A percentile compares a stretch with the other conserved stretches of the same genome.
phyloP scores from a whole-genome alignment of 2,888 invertebrate species.

The Stenolophus ochropezus region DNA sequence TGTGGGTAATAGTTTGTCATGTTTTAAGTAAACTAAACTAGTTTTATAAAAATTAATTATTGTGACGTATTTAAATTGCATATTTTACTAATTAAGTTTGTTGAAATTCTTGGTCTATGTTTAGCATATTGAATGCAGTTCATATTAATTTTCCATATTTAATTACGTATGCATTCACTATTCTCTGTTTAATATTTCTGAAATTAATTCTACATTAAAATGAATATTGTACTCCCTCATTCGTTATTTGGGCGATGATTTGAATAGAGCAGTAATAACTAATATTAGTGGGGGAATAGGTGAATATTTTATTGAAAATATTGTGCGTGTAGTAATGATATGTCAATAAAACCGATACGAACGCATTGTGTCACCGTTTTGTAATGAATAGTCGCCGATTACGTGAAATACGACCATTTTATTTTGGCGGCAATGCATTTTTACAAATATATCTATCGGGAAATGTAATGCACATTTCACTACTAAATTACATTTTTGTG shows the following conservation, averaged over 20 bases:
- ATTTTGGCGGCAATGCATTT: neutral
- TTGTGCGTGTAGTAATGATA: neutral
- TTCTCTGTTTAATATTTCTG: neutral
- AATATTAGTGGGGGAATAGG: neutral
- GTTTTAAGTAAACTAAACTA: too few species aligned
- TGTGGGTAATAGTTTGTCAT: too few species aligned
- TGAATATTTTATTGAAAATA: neutral
- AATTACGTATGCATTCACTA: too few species aligned
- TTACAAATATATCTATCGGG: neutral
- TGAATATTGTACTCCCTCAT: neutral
- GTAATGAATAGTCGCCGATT: neutral
- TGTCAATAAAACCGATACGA: neutral
- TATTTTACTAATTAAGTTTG: too few species aligned
- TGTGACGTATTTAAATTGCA: too few species aligned
- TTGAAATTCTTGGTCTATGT: too few species aligned
- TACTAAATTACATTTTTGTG: neutral
- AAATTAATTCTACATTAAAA: neutral
- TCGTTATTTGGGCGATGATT: neutral
- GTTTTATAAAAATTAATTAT: too few species aligned
- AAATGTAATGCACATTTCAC: neutral
- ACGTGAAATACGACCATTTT: neutral
- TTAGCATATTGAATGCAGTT: too few species aligned
- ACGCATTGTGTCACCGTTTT: neutral
- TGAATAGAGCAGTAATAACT: too few species aligned
- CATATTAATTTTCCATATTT: neutral